Evolutionary conservation across 2,113 vertebrate genomes (phyloP).

Genomic region (Poeciliopsis occidentalis): DNA sequence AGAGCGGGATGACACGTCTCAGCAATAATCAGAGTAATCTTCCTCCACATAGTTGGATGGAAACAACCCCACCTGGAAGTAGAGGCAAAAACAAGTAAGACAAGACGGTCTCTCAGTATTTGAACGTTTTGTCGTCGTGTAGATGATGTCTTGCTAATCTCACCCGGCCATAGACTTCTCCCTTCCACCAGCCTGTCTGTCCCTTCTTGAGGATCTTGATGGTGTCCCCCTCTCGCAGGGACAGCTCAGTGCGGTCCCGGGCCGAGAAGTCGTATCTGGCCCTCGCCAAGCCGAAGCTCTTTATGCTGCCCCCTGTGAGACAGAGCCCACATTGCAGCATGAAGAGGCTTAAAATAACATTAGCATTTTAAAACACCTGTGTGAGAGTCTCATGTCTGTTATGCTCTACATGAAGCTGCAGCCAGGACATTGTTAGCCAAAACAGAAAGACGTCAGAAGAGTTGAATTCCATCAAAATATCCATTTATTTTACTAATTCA

Average conservation of each 20-base stretch:
- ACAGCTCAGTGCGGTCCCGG: slow-evolving; percentile 88
- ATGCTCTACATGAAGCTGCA: background rate
- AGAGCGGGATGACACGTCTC: slow-evolving; percentile 31
- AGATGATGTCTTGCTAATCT: slow-evolving; percentile 11
- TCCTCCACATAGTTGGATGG: slow-evolving; percentile 95
- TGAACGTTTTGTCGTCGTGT: background rate
- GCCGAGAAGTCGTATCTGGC: slow-evolving; percentile 93
- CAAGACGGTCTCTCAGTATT: background rate
- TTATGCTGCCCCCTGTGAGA: slow-evolving; percentile 76
- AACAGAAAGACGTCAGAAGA: too few species aligned
- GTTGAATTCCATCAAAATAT: background rate
- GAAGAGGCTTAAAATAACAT: background rate
- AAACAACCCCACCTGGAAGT: slow-evolving; percentile 87
- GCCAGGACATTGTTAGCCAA: background rate
- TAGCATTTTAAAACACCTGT: background rate
- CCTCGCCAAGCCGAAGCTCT: slow-evolving; percentile 84
- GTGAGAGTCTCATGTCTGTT: background rate
- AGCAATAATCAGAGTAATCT: slow-evolving; percentile 94
- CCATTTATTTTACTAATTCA: background rate
- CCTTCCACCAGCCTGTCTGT: slow-evolving; percentile 92
- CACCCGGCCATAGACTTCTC: slow-evolving; percentile 93
- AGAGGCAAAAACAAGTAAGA: slow-evolving; percentile 1
- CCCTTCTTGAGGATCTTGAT: slow-evolving; percentile 93
- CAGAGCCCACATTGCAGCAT: slow-evolving; percentile 4
- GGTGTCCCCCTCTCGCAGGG: slow-evolving; percentile 88